Evolutionary conservation across 2,797 vertebrate species (phyloP).

Genomic region (Smutsia gigantea): DNA sequence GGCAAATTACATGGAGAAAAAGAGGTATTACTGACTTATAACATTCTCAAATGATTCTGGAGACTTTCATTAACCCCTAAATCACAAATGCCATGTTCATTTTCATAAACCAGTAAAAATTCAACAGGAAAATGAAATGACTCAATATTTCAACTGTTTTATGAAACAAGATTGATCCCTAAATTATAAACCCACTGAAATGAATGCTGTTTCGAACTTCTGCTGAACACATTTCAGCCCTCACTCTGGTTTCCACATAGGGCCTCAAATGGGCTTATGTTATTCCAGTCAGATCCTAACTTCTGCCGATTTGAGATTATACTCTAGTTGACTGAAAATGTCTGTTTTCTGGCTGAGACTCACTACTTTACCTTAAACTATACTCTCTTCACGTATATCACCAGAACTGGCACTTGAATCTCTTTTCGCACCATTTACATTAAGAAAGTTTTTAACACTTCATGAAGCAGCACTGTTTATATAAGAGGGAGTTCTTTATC

Average conservation of each 20-base stretch:
- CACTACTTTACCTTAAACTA: neutral
- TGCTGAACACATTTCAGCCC: neutral
- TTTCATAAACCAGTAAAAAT: neutral
- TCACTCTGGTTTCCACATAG: neutral
- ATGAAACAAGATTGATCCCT: neutral
- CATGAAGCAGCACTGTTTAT: neutral
- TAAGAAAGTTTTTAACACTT: neutral
- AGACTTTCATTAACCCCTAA: neutral
- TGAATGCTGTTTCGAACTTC: neutral
- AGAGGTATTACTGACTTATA: neutral
- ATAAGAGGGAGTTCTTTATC: neutral
- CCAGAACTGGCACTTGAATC: neutral
- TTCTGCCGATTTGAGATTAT: neutral
- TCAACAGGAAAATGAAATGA: conserved; percentile 12
- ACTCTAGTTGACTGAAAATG: neutral
- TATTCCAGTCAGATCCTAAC: neutral
- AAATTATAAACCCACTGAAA: neutral
- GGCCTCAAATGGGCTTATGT: neutral
- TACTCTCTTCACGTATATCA: neutral
- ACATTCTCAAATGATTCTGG: neutral
- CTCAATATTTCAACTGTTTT: neutral
- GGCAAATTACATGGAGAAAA: neutral
- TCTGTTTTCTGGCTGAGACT: neutral
- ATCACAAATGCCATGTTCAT: neutral
- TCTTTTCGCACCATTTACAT: neutral